Evolutionary conservation across 2,797 vertebrate species (phyloP), one percentile per base, ranked within the genome.

Genomic region (Eleutherodactylus coqui): DNA sequence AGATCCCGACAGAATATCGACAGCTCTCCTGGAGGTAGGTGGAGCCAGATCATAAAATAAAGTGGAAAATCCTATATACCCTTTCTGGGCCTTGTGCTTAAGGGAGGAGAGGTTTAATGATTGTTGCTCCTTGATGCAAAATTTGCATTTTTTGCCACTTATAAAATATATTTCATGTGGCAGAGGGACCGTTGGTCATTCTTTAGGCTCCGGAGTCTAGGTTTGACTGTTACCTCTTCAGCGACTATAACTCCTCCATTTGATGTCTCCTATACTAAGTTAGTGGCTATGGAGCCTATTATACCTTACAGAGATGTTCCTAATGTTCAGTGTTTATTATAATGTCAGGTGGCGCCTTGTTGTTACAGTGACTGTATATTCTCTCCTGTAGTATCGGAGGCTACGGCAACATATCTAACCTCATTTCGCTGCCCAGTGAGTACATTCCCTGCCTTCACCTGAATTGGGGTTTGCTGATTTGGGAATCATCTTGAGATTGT

Each of bases 371-470:
- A 64, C 60, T 5, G 27, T 24, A 21, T 29, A 8, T 1, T 41
- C 67, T 41, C 43, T 34, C 55, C 60, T 86, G n/a, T 84, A 96
- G 96, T 87, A 95, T 96, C 19, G 96, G 96, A 53, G 96, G 95
- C 38, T 92, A 94, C 21, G 93, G 95, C 24, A 91, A 93, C 32
- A 94, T 93, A 89, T 88, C 94, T 82, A 93, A 95, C 82, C 93
- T 94, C 88, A 95, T 95, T 87, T 96, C 95, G 70, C 92, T 96
- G 90, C 93, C 95, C 90, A 96, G 96, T 96, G 94, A 91, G 93
- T 93, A 79, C 38, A 19, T 27, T 70, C 34, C 5, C 8, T 16
- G 41, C 41, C 2, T 27, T n/a, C 49, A 6, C 41, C 10, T 16
- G n/a, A n/a, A n/a, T n/a, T n/a, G n/a, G n/a, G n/a, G n/a, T n/a